Base-by-base conservation (phyloP, 2,888 invertebrate species). In the Ophion obscuratus region DNA sequence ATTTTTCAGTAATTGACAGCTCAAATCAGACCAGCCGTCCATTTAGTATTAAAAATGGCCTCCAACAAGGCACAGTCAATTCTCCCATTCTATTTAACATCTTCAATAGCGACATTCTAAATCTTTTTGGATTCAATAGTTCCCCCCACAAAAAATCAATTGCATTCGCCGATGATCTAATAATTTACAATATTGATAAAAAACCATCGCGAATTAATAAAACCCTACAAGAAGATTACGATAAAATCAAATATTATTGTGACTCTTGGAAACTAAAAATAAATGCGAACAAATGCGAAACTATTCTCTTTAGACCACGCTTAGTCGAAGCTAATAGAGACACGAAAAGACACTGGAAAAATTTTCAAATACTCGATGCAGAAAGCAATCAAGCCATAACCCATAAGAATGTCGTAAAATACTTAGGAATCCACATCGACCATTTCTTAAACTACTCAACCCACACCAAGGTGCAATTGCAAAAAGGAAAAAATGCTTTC, bases 361-460 rank as follows among this genome's bases (percentile, higher is more conserved):
- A 73, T 20, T 81, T 81, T 5, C 10, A 1, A 27, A 20, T 78
- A 2, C 70, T 11, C 17, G 78, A 64, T 11, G 1, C 2, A 1
- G 70, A 53, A 0, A 44, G 1, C 2, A 27, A 73, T 10, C 14
- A 31, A 20, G 11, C 24, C 24, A 77, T 88, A 0, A 31, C 81
- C 0, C 86, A 88, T 31, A 87, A 24, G 24, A 24, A 24, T 24
- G 9, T 31, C 4, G 89, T 88, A 0, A 89, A 86, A 88, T 88
- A 90, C 66, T 75, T 88, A 9, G 88, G 88, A n/a, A n/a, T n/a
- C n/a, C n/a, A n/a, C n/a, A n/a, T 88, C 0, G 88, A 90, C 27
- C 70, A 87, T 9, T 79, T 64, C 27, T 40, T 89, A 6, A 76
- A 67, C 9, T 83, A 75, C 31, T 83, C 81, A 9, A 57, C 76